Evolutionary conservation across 2,113 vertebrate species (phyloP).

Genomic region (Lates calcarifer): DNA sequence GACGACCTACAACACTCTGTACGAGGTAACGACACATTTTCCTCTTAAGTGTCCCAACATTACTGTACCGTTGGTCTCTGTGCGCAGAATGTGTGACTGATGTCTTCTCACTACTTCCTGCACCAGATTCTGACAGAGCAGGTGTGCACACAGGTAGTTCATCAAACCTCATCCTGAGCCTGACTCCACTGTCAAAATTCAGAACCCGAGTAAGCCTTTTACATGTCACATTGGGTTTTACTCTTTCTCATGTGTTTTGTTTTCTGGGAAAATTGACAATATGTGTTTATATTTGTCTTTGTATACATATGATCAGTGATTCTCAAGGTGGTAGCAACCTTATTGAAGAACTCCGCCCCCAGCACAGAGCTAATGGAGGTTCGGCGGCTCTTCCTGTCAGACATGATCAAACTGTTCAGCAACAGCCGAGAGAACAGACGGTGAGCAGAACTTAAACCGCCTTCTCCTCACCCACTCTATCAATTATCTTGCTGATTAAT

Average conservation of each 20-base stretch:
- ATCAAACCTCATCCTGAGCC: constrained; percentile 98
- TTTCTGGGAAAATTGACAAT: background rate
- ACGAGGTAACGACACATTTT: constrained; percentile 88
- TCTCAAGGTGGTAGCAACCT: constrained; percentile 96
- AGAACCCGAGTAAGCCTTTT: constrained; percentile 94
- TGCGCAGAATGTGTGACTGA: constrained; percentile 10
- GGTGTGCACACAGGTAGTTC: constrained; percentile 98
- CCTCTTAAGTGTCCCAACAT: background rate
- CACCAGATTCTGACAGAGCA: constrained; percentile 96
- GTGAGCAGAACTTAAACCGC: constrained; percentile 79
- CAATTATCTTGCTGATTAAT: constrained; percentile 66
- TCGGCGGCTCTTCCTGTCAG: constrained; percentile 95
- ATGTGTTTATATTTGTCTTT: constrained; percentile 24
- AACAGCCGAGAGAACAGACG: constrained; percentile 98
- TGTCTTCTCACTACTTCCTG: background rate
- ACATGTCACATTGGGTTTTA: background rate
- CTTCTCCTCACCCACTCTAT: constrained; percentile 31
- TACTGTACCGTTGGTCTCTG: background rate
- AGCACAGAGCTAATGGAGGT: constrained; percentile 97
- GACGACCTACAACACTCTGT: constrained; percentile 96
- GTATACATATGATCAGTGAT: constrained; percentile 87
- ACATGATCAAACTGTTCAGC: constrained; percentile 99
- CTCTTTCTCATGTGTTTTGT: background rate
- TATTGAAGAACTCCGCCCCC: constrained; percentile 92
- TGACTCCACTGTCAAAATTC: constrained; percentile 97